Percentiles rank a stretch among this genome's conserved stretches.
These are phyloP conservation scores for Actinemys pallida DNA, from an alignment of 2,113 vertebrate genomes.

Conservation along the genomic window DNA sequence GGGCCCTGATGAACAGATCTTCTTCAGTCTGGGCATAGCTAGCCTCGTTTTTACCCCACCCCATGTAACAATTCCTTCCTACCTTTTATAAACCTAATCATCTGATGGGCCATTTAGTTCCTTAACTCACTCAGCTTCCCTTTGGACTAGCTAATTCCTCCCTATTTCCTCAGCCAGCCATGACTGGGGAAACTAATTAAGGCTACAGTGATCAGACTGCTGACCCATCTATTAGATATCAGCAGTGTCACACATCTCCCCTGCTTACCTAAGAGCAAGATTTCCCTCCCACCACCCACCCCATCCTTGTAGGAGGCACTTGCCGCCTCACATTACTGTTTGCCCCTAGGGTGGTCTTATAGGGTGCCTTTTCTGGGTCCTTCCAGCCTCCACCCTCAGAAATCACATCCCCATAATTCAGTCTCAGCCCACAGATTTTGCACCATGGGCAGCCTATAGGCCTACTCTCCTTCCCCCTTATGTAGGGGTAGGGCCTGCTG, in stretches of 20 bases:
- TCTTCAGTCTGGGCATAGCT: not conserved
- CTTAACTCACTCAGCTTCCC: not conserved
- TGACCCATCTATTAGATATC: not conserved
- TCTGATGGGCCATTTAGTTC: not conserved
- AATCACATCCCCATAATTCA: not conserved
- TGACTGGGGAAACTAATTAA: not conserved
- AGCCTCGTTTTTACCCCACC: not conserved
- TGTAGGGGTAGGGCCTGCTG: not conserved
- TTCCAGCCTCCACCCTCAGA: not conserved
- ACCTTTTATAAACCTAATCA: not conserved
- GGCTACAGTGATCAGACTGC: not conserved
- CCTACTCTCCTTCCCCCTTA: not conserved
- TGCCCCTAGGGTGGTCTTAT: not conserved
- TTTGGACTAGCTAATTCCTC: not conserved
- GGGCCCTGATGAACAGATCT: not conserved
- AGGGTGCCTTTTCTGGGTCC: not conserved
- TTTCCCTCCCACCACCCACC: not conserved
- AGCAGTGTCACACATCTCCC: not conserved
- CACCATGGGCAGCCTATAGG: not conserved
- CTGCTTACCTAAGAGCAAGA: not conserved
- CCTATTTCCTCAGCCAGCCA: not conserved
- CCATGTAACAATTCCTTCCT: not conserved
- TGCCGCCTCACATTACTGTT: not conserved
- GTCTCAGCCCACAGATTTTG: not conserved
- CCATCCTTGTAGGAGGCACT: not conserved